Conservation (phyloP, 2,888 invertebrate genomes). For the Augiades crinisus region DNA sequence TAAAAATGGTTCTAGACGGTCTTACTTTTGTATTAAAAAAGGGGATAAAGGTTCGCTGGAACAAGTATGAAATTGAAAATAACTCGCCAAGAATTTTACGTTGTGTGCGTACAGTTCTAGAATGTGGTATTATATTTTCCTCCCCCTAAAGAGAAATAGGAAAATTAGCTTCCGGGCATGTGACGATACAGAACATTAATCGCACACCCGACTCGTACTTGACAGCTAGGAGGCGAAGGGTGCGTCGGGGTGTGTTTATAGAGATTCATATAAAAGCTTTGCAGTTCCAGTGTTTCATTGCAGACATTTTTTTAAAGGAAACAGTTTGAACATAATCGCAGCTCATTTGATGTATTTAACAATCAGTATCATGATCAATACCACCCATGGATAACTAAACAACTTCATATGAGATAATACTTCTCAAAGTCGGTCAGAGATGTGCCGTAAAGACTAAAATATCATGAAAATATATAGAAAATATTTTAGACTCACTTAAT, state of each 20-base stretch:
- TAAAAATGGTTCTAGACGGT: too few species aligned
- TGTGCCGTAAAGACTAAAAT: too few species aligned
- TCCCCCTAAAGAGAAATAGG: constrained; percentile 14
- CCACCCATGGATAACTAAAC: too few species aligned
- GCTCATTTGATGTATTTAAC: not conserved
- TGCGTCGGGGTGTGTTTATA: constrained; percentile 7
- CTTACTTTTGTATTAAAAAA: too few species aligned
- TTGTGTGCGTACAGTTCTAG: not conserved
- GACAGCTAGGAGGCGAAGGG: constrained; percentile 20
- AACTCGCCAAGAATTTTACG: constrained; percentile 3
- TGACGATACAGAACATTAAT: constrained; percentile 23
- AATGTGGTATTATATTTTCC: constrained; percentile 11
- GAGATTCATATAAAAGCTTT: not conserved
- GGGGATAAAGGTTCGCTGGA: too few species aligned
- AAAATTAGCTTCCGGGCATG: constrained; percentile 24
- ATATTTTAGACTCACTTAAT: too few species aligned
- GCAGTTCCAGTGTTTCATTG: not conserved
- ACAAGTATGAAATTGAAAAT: not conserved
- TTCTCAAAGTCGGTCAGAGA: too few species aligned
- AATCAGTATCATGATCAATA: too few species aligned
- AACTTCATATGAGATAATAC: too few species aligned
- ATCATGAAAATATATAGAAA: too few species aligned
- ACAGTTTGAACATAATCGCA: not conserved
- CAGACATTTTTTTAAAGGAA: not conserved
- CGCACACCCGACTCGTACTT: constrained; percentile 20